These are phyloP conservation scores for Hypotaenidia okinawae DNA, from an alignment of 2,797 vertebrate species.

Conservation along the genomic window DNA sequence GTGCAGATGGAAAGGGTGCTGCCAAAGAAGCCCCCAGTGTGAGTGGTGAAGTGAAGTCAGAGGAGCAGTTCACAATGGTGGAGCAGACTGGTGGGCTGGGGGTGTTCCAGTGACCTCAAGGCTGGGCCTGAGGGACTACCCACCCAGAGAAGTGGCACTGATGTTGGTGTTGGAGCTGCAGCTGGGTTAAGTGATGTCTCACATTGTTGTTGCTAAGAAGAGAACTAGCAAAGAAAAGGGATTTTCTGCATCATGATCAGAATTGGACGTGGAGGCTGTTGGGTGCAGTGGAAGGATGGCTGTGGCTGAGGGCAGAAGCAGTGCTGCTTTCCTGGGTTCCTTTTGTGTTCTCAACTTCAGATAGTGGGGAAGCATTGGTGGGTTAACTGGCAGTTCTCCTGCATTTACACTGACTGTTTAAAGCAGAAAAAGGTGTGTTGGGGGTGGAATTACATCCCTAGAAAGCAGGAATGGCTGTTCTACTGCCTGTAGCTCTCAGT, in stretches of 20 bases:
- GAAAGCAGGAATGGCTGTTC: background rate
- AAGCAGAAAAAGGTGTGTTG: too few species aligned
- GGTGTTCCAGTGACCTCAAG: accelerated
- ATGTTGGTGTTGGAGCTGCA: background rate
- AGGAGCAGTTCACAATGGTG: background rate
- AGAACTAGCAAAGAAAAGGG: background rate
- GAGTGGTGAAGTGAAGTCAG: background rate
- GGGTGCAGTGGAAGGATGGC: background rate
- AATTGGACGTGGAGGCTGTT: background rate
- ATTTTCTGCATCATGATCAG: background rate
- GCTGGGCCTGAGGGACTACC: background rate
- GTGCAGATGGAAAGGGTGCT: background rate
- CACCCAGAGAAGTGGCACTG: background rate
- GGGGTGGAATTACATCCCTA: background rate
- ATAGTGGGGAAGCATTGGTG: background rate
- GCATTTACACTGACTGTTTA: background rate
- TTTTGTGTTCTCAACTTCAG: background rate
- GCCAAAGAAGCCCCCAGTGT: background rate
- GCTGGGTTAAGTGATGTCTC: background rate
- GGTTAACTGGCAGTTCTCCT: background rate
- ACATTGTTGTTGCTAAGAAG: background rate
- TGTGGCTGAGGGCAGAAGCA: background rate
- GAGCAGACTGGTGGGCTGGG: accelerated
- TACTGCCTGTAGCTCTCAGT: background rate
- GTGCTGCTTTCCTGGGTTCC: background rate